Conservation (phyloP, 2,888 invertebrate genomes). For the Calephelis perditalis region DNA sequence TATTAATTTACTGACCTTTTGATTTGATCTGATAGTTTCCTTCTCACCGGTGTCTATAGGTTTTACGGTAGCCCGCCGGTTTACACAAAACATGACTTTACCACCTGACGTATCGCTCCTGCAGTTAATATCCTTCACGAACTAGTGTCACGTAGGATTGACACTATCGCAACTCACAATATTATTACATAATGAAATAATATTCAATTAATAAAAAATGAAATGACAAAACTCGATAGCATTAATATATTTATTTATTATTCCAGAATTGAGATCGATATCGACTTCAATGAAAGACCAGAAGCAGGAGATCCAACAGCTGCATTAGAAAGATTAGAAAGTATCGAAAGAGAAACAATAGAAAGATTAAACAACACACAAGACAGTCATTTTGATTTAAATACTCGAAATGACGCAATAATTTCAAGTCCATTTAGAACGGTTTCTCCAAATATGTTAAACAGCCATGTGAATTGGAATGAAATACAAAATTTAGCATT, state of each 20-base stretch:
- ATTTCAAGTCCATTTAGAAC: conserved; percentile 26
- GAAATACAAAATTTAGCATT: conserved; percentile 30
- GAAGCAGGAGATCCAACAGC: conserved; percentile 46
- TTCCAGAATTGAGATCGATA: conserved; percentile 60
- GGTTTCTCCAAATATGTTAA: conserved; percentile 25
- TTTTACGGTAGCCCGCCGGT: too few relatives aligned
- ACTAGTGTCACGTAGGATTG: too few relatives aligned
- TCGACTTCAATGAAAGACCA: conserved; percentile 52
- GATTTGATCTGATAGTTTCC: too few relatives aligned
- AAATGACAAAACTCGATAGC: too few relatives aligned
- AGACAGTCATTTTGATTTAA: conserved; percentile 11
- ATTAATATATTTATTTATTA: conserved; percentile 17
- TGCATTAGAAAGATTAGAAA: conserved; percentile 61
- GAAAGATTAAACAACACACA: conserved; percentile 42
- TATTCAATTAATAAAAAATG: too few relatives aligned
- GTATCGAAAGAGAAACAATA: conserved; percentile 60
- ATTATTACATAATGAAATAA: too few relatives aligned
- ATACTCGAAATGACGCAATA: conserved; percentile 12
- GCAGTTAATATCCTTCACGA: too few relatives aligned
- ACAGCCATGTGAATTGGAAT: conserved; percentile 30
- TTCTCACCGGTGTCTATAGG: too few relatives aligned
- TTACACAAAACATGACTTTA: too few relatives aligned
- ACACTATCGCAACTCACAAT: too few relatives aligned
- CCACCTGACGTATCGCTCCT: too few relatives aligned
- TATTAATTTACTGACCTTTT: too few relatives aligned